Evolutionary conservation across 1,140 invertebrate genomes (phyloP).

Genomic region (Dolichoris vasculosae): DNA sequence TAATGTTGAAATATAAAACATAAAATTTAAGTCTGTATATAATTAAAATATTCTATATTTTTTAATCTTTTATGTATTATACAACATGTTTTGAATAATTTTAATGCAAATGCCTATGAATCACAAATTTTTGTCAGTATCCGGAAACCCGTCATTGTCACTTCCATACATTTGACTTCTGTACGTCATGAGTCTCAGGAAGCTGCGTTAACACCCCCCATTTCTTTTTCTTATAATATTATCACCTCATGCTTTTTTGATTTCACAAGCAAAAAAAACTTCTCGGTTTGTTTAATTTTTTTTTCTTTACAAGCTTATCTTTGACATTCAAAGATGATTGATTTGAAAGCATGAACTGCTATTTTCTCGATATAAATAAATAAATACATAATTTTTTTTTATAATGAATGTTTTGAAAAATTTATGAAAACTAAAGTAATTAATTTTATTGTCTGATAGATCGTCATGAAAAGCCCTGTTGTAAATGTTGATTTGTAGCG

Average conservation of each 20-base stretch:
- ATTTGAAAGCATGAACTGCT: slow-evolving; percentile 30
- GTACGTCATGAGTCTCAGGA: slow-evolving; percentile 71
- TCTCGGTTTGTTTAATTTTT: neutral
- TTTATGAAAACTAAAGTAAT: neutral
- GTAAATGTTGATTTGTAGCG: neutral
- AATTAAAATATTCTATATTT: too few species aligned
- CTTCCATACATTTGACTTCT: too few species aligned
- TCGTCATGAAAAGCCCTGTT: slow-evolving; percentile 35
- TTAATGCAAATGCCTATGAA: slow-evolving; percentile 8
- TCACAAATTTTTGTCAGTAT: neutral
- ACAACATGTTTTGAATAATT: neutral
- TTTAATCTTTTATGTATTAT: too few species aligned
- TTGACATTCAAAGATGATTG: slow-evolving; percentile 20
- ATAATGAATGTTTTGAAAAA: neutral
- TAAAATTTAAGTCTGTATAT: too few species aligned
- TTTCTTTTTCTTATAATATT: slow-evolving; percentile 52
- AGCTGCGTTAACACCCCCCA: slow-evolving; percentile 70
- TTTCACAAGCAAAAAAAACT: neutral
- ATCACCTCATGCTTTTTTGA: slow-evolving; percentile 49
- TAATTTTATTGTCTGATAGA: neutral
- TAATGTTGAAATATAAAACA: too few species aligned
- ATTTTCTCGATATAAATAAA: neutral
- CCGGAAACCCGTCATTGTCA: neutral
- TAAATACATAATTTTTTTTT: slow-evolving; percentile 1
- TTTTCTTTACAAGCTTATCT: slow-evolving; percentile 33